phyloP scores from a whole-genome alignment of 1,140 invertebrate genomes.

The Diploscapter pachys region DNA sequence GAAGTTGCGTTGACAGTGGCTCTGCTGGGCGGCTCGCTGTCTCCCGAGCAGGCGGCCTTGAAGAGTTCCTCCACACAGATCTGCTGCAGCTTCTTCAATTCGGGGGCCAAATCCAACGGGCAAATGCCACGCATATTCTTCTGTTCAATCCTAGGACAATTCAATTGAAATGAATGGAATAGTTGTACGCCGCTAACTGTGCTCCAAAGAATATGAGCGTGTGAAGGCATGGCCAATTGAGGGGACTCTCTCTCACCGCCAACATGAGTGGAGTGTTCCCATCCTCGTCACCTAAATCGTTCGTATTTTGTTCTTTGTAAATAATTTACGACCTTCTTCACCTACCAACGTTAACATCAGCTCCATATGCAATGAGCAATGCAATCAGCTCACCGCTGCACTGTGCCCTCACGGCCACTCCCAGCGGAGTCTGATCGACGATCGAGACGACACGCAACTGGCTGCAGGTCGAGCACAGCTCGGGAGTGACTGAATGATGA shows the following conservation, averaged over 20 bases:
- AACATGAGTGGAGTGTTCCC: constrained; percentile 57
- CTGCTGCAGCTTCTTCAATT: constrained; percentile 53
- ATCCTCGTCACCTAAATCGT: constrained; percentile 48
- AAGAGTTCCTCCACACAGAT: constrained; percentile 55
- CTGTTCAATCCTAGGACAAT: constrained; percentile 47
- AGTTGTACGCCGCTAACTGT: constrained; percentile 26
- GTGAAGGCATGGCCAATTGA: constrained; percentile 56
- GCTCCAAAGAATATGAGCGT: constrained; percentile 56
- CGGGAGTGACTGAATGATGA: constrained; percentile 48
- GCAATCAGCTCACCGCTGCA: constrained; percentile 51
- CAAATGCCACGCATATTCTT: constrained; percentile 58
- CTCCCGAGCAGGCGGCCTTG: constrained; percentile 37
- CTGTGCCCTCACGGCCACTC: constrained; percentile 54
- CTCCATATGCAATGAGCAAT: constrained; percentile 52
- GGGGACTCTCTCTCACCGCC: constrained; percentile 54
- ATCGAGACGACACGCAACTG: constrained; percentile 54
- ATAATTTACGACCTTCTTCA: background rate
- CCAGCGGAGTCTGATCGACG: constrained; percentile 55
- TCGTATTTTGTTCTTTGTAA: background rate
- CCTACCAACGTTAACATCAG: constrained; percentile 49
- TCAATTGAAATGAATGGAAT: too few species aligned
- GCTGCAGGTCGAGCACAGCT: constrained; percentile 53
- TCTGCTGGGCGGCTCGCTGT: constrained; percentile 28
- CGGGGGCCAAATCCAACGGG: constrained; percentile 56
- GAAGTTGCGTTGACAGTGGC: constrained; percentile 14